Evolutionary conservation across 2,888 invertebrate genomes (phyloP).

Genomic region (Caenorhabditis sp.): DNA sequence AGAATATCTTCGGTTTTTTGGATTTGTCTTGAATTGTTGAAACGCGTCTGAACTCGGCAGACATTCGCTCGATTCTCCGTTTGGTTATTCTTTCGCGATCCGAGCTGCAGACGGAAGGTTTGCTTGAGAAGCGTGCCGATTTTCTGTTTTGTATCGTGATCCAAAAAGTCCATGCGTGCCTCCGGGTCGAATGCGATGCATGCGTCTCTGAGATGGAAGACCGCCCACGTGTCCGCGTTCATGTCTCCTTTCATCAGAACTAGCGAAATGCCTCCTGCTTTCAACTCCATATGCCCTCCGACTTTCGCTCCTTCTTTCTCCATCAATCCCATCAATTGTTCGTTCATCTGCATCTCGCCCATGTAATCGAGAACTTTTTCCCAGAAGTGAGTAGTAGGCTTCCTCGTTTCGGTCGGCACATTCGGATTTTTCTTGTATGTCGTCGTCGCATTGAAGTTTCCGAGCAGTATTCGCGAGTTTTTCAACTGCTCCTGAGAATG

Average conservation of each 20-base stretch:
- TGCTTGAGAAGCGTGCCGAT: constrained; percentile 67
- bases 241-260: constrained; percentile 78
- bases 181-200: constrained; percentile 65
- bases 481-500: constrained; percentile 72
- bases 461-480: constrained; percentile 68
- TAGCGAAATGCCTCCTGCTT: constrained; percentile 68
- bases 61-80: constrained; percentile 63
- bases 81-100: constrained; percentile 32
- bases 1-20: constrained; percentile 62
- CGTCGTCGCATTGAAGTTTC: constrained; percentile 35
- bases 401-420: constrained; percentile 10
- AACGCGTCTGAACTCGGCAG: constrained; percentile 64
- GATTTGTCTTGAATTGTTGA: constrained; percentile 59
- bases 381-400: constrained; percentile 59
- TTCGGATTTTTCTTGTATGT: constrained; percentile 20
- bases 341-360: constrained; percentile 59
- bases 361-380: constrained; percentile 61
- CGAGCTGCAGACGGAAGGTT: constrained; percentile 67
- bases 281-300: constrained; percentile 71
- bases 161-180: constrained; percentile 53
- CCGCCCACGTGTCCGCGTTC: constrained; percentile 74
- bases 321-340: constrained; percentile 57
- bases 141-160: constrained; percentile 36
- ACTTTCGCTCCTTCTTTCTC: constrained; percentile 56
- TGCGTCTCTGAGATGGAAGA: constrained; percentile 74